Evolutionary conservation across 1,140 invertebrate species (phyloP), one percentile per base, ranked within the genome.

Genomic region (Calosoma granatense): DNA sequence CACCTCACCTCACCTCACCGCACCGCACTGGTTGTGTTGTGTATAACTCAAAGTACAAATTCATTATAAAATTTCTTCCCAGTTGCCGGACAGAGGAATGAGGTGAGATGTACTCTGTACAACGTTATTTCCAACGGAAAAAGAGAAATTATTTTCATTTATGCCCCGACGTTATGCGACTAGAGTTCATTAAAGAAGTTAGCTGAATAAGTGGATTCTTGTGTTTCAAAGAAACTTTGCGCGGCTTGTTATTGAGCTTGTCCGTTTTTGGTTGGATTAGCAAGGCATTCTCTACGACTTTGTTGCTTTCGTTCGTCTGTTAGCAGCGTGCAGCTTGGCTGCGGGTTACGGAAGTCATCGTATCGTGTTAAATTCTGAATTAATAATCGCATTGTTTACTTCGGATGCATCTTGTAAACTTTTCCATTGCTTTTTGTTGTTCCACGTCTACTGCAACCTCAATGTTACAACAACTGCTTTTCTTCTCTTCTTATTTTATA

Each of bases 181-280:
- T 47, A 60, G 55, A 66, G 61, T 68, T 68, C 67, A 68, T 68
- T 68, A 67, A 67, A 67, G 63, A 68, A 68, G 65, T 68, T 68
- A 65, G 61, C 64, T 60, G 65, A 67, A 67, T 67, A 66, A 68
- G 67, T 68, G 67, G 65, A 68, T 68, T 68, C 65, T 67, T 66
- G 67, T 68, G 67, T 68, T 47, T 47, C 41, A 17, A 47, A 47
- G 9, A 47, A 47, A 47, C 9, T 47, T 47, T 17, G 9, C 41
- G 15, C 15, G 41, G 41, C 41, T 47, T 47, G 41, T 47, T 47
- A 47, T 47, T 47, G 41, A 9, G 41, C 41, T 47, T 47, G 17
- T 47, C 41, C 9, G 9, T 47, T 47, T 47, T 47, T 47, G 41
- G 41, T 17, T 17, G 17, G 41, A 47, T 17, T 30, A 30, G 26